Base-by-base conservation (phyloP, 2,888 invertebrate genomes). In the Scelioninae gen. 1 region DNA sequence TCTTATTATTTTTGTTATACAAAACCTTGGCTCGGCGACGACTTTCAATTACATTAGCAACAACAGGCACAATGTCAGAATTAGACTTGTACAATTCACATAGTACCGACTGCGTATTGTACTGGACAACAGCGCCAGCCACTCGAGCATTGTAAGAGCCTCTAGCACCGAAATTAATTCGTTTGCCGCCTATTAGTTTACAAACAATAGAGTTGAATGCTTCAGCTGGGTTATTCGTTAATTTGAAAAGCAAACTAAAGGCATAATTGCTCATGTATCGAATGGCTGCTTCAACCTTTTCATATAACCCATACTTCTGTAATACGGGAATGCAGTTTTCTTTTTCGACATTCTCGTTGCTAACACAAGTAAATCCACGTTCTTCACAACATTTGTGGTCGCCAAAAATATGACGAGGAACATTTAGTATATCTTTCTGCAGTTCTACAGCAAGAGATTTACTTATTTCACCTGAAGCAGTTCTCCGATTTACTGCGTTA, bases 121-220 rank as follows among this genome's bases (percentile, higher is more conserved):
- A 45, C 8, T 55, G 45, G 0, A 69, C 32, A 40, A 68, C 53
- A 2, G 68, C 23, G 6, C 53, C 68, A 43, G 53, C 53, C 7
- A 53, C 55, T 58, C 63, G 63, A 49, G 63, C 63, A 63, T 63
- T 34, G 15, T 78, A 38, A 23, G 23, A 23, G 1, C 23, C 23
- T 4, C 4, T 23, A 4, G 2, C 23, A 4, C 23, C 23, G 4
- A 49, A 83, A 58, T 69, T 45, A 3, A 78, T 16, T 38, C 83
- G 62, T 53, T 83, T 83, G 1, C 69, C 78, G 6, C 63, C 65
- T 15, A 74, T 75, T 3, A 15, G 15, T 34, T 79, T 69, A n/a
- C 75, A 69, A 2, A 23, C 1, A 23, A 23, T 4, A 4, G 23
- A 1, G 4, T 23, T 23, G 23, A 23, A 23, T 23, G 23, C 1